These are phyloP conservation scores for Phymorhynchus buccinoides DNA, from an alignment of 1,140 invertebrate genomes.

Conservation along the genomic window DNA sequence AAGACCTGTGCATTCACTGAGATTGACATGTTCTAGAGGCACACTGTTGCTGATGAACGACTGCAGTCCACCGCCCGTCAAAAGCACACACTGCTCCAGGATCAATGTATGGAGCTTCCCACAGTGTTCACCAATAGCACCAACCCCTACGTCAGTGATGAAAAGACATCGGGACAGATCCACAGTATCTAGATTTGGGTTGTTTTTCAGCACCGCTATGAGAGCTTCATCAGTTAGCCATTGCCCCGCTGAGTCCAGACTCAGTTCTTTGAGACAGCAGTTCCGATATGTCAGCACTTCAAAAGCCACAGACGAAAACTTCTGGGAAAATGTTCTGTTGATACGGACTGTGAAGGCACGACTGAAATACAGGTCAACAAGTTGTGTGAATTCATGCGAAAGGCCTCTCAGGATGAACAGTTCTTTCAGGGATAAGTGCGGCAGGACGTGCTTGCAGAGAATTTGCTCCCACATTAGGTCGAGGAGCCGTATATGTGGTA, in stretches of 20 bases:
- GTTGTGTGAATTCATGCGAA: conserved; percentile 44
- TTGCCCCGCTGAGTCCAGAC: conserved; percentile 64
- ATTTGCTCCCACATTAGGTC: conserved; percentile 69
- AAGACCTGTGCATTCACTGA: conserved; percentile 72
- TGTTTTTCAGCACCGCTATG: conserved; percentile 60
- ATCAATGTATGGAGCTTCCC: conserved; percentile 55
- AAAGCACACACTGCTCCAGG: conserved; percentile 69
- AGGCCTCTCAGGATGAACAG: conserved; percentile 60
- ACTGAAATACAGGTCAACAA: conserved; percentile 58
- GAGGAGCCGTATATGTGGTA: conserved; percentile 21
- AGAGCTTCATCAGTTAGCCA: conserved; percentile 67
- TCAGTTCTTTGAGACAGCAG: conserved; percentile 53
- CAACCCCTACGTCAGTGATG: conserved; percentile 60
- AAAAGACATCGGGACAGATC: conserved; percentile 67
- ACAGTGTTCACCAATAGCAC: conserved; percentile 62
- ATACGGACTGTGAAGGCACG: conserved; percentile 49
- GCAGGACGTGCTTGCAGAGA: conserved; percentile 57
- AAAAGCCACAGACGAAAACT: conserved; percentile 56
- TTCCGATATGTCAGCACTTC: conserved; percentile 56
- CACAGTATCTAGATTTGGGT: conserved; percentile 57
- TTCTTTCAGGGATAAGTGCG: conserved; percentile 50
- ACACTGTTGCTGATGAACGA: conserved; percentile 58
- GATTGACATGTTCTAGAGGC: conserved; percentile 64
- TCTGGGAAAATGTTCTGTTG: conserved; percentile 48
- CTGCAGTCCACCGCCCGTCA: conserved; percentile 62